Evolutionary conservation across 2,113 vertebrate species (phyloP), one percentile per base, ranked within the genome.

Genomic region (Pristiophorus japonicus): DNA sequence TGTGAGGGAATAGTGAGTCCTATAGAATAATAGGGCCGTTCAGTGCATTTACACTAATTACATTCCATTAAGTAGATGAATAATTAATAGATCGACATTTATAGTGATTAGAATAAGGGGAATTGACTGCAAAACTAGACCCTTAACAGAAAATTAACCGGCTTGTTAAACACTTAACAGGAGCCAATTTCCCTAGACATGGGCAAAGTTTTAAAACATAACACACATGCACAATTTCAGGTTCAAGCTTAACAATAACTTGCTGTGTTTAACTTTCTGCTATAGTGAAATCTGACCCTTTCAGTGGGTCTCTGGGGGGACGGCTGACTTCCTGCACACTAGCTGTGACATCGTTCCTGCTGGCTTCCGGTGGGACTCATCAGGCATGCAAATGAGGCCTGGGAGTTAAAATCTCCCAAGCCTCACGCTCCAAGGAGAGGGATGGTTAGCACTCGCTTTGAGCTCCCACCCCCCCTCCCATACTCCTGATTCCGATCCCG

Each of bases 11-110:
- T 42, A 51, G 2, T 4, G 51, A 51, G 51, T 51, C 51, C 51
- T 51, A 81, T 81, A 81, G 42, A 81, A 81, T 81, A 42, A 81
- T 42, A 81, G 78, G 78, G 78, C 78, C 18, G 16, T 81, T 81
- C 78, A 81, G 78, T 81, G 78, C 14, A 81, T 81, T 81, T 81
- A 42, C 38, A 81, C 78, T 42, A 81, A 81, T 81, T 81, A 81
- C 78, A 81, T 20, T 81, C 42, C 78, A 81, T 81, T 42, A 81
- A 81, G 16, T 81, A 42, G 78, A 81, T 81, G 78, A 81, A 81
- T 81, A 81, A 81, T 81, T 81, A 81, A 42, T 81, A 81, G n/a
- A 42, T 81, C 38, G 16, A 42, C 78, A 81, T 81, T 78, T 18
- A 42, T 38, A 81, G 38, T 81, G 78, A 81, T 81, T 81, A 42